Evolutionary conservation across 2,888 invertebrate genomes (phyloP).

Genomic region (Campopleginae sp.): DNA sequence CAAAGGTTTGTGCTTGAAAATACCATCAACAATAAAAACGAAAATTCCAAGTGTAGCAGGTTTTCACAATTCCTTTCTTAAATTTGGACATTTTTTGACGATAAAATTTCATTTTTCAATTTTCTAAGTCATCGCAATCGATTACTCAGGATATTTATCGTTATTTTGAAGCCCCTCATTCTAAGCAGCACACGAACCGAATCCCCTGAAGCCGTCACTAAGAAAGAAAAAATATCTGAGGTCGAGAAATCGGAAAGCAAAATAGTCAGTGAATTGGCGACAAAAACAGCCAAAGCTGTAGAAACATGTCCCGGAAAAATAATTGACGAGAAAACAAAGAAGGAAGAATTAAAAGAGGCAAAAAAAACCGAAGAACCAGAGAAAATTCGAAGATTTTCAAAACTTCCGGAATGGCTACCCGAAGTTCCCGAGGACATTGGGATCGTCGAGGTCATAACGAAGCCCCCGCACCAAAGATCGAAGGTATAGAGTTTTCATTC

Average conservation of each 20-base stretch:
- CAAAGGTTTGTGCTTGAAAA: constrained; percentile 83
- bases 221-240: constrained; percentile 69
- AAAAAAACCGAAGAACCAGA: constrained; percentile 33
- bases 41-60: no score
- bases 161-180: constrained; percentile 49
- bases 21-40: neutral
- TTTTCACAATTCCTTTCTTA: no score
- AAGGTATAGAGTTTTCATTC: constrained; percentile 84
- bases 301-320: constrained; percentile 35
- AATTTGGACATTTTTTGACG: no score
- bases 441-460: constrained; percentile 85
- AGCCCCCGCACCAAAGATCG: constrained; percentile 88
- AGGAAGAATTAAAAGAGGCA: neutral
- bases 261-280: constrained; percentile 21
- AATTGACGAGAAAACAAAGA: neutral
- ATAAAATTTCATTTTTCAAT: no score
- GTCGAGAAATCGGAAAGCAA: constrained; percentile 67
- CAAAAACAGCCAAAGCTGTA: constrained; percentile 8
- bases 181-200: constrained; percentile 29
- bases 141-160: neutral
- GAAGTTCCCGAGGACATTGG: constrained; percentile 82
- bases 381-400: constrained; percentile 68
- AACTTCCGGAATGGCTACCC: constrained; percentile 84
- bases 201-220: constrained; percentile 47
- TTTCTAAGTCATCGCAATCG: no score